A percentile compares a stretch with the other conserved stretches of the same genome.
Evolutionary conservation across 2,888 invertebrate genomes (phyloP).

Genomic region (Teinopalpus imperialis): DNA sequence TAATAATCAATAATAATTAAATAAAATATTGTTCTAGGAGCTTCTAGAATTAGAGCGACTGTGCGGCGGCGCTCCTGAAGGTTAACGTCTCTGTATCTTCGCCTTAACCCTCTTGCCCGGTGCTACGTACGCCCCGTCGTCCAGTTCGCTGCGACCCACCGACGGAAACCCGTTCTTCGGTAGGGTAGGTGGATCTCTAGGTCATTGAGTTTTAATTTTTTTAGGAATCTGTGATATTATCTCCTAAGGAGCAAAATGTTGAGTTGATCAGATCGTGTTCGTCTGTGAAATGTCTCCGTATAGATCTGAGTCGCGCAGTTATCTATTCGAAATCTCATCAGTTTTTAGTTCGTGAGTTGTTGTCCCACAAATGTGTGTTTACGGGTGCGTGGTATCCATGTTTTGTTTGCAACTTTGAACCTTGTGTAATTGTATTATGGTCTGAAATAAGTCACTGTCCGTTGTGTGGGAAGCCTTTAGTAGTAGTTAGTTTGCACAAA

Average conservation of each 20-base stretch:
- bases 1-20: too few relatives aligned
- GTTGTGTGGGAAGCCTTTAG: background rate
- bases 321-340: conserved; percentile 15
- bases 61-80: conserved; percentile 65
- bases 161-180: too few relatives aligned
- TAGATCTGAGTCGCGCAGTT: background rate
- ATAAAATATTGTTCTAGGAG: too few relatives aligned
- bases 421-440: background rate
- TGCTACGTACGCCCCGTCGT: conserved; percentile 27
- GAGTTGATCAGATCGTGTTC: background rate
- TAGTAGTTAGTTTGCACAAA: conserved; percentile 12
- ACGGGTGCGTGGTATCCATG: conserved; percentile 1
- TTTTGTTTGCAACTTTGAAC: conserved; percentile 8
- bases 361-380: background rate
- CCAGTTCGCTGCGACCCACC: background rate
- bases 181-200: conserved; percentile 29
- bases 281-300: conserved; percentile 7
- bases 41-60: conserved; percentile 61
- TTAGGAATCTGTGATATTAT: conserved; percentile 28
- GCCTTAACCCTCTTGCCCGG: conserved; percentile 28
- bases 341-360: conserved; percentile 16
- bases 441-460: background rate
- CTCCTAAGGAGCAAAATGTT: conserved; percentile 24
- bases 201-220: conserved; percentile 24
- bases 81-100: conserved; percentile 38